Conservation (phyloP, 2,113 vertebrate species). For the Erpornis zantholeuca region DNA sequence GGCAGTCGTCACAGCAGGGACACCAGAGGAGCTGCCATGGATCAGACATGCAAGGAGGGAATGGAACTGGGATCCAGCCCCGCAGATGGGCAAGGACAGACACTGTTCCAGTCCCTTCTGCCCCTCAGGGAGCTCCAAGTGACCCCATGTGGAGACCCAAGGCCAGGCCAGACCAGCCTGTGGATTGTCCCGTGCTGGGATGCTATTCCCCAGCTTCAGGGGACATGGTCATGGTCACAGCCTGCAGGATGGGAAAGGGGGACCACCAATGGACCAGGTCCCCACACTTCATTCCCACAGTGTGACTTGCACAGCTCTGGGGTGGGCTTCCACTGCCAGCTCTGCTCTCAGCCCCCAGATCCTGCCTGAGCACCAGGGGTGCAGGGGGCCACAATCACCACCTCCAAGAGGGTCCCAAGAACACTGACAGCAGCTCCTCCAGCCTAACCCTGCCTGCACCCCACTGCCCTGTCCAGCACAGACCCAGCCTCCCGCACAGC, state of each 20-base stretch:
- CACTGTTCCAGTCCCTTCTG: not conserved
- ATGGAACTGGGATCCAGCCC: not conserved
- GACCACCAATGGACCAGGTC: too few relatives aligned
- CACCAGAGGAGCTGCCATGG: not conserved
- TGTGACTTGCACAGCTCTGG: rapidly evolving
- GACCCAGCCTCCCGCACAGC: not conserved
- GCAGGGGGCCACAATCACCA: rapidly evolving
- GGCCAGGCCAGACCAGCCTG: not conserved
- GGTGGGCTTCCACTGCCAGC: rapidly evolving
- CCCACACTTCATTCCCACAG: not conserved
- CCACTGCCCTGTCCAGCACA: rapidly evolving
- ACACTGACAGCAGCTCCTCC: not conserved
- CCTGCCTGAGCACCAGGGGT: rapidly evolving
- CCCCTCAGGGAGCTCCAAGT: not conserved
- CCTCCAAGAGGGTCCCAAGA: not conserved
- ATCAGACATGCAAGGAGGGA: not conserved
- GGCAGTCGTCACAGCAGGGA: not conserved
- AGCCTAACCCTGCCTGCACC: not conserved
- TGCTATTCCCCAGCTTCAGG: not conserved
- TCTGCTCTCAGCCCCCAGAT: not conserved
- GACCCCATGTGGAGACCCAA: rapidly evolving
- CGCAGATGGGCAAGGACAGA: rapidly evolving
- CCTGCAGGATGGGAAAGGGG: too few relatives aligned
- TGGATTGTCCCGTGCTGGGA: rapidly evolving
- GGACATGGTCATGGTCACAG: not conserved